A percentile compares a stretch with the other conserved stretches of the same genome.
phyloP scores from a whole-genome alignment of 2,113 vertebrate species.

The Theristicus caerulescens region DNA sequence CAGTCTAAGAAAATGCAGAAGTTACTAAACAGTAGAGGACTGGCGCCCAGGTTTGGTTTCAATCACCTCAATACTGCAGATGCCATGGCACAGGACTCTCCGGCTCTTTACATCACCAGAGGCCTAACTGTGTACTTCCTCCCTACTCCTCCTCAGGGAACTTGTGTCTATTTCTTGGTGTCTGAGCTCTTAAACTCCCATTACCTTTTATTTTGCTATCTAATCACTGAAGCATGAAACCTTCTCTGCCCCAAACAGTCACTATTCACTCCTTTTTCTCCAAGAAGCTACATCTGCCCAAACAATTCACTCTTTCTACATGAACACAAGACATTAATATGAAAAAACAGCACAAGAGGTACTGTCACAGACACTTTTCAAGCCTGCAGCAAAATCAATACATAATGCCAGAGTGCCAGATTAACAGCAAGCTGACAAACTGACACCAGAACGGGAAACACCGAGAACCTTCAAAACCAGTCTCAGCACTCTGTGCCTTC shows the following conservation, averaged over 20 bases:
- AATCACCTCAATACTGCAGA: background rate
- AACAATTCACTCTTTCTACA: background rate
- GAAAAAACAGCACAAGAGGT: background rate
- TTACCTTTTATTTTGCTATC: background rate
- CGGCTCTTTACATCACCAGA: background rate
- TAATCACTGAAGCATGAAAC: background rate
- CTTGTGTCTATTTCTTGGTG: background rate
- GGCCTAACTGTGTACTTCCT: background rate
- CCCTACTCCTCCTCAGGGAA: background rate
- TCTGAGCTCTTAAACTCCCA: background rate
- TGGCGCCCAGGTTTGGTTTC: background rate
- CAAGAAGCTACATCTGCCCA: background rate
- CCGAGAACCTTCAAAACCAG: background rate
- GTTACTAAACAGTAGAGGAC: background rate
- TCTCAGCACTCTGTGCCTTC: background rate
- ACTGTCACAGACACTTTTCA: background rate
- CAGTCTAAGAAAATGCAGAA: background rate
- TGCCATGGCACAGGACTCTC: background rate
- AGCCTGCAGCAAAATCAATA: background rate
- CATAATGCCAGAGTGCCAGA: background rate
- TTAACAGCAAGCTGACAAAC: background rate
- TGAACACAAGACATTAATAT: fast-evolving
- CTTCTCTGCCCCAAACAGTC: background rate
- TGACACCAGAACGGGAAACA: background rate
- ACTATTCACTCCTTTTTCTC: background rate